Percentiles rank a stretch among this genome's conserved stretches.
Conservation (phyloP, 2,113 vertebrate genomes). For the Nerophis ophidion region DNA sequence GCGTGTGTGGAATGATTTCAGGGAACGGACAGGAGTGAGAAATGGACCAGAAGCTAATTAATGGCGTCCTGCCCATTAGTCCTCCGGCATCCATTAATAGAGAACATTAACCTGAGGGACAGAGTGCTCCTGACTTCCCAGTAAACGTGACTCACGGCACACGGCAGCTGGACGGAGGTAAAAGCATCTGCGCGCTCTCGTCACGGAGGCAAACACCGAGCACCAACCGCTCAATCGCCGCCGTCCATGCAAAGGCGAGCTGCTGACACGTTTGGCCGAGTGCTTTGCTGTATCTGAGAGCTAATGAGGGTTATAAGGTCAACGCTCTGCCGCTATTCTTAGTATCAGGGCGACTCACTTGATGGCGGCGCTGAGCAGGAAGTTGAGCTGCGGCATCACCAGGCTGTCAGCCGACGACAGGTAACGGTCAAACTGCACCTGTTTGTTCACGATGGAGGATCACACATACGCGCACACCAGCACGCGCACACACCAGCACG, state of each 20-base stretch:
- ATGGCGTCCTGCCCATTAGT: constrained; percentile 66
- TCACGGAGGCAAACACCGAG: constrained; percentile 52
- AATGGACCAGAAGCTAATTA: constrained; percentile 74
- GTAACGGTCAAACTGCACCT: constrained; percentile 97
- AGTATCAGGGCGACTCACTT: constrained; percentile 77
- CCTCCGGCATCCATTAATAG: constrained; percentile 73
- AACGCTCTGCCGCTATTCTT: not conserved
- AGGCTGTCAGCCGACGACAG: constrained; percentile 88
- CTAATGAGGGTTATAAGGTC: not conserved
- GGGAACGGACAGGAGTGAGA: constrained; percentile 59
- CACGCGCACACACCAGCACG: not conserved
- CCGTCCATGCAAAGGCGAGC: constrained; percentile 13
- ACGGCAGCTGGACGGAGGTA: constrained; percentile 57
- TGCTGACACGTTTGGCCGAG: constrained; percentile 26
- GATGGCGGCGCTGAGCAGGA: constrained; percentile 90
- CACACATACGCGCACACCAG: not conserved
- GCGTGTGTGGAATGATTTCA: constrained; percentile 47
- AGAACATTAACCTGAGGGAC: constrained; percentile 78
- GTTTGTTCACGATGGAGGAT: not conserved
- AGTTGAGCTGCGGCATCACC: constrained; percentile 91
- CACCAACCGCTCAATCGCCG: constrained; percentile 20
- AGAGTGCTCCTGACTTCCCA: constrained; percentile 73
- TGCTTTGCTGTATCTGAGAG: constrained; percentile 39
- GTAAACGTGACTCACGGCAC: constrained; percentile 67
- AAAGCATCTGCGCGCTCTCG: constrained; percentile 65